Evolutionary conservation across 2,797 vertebrate species (phyloP).

Genomic region (Poecile montanus): DNA sequence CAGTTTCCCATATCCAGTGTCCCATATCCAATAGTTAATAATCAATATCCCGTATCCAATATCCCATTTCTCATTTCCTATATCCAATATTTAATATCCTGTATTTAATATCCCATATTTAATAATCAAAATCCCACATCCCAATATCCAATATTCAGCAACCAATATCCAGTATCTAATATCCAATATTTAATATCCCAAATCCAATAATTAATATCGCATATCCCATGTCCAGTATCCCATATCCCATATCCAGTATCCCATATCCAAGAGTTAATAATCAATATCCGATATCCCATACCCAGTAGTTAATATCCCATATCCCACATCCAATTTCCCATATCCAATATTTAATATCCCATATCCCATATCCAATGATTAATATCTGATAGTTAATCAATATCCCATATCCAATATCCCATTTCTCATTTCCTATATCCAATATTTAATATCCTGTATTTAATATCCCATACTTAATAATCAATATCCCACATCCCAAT

Average conservation of each 20-base stretch:
- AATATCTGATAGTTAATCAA: too few relatives aligned
- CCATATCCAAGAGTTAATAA: not conserved
- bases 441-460: too few relatives aligned
- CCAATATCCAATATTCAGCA: fast-evolving
- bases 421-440: too few relatives aligned
- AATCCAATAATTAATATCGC: not conserved
- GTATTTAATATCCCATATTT: too few relatives aligned
- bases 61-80: fast-evolving
- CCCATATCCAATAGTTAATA: fast-evolving
- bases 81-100: not conserved
- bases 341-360: too few relatives aligned
- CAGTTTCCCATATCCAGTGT: too few relatives aligned
- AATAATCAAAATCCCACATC: not conserved
- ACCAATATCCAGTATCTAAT: fast-evolving
- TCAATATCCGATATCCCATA: not conserved
- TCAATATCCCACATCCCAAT: fast-evolving
- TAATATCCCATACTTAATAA: not conserved
- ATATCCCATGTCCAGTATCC: too few relatives aligned
- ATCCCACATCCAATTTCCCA: too few relatives aligned
- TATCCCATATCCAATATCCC: not conserved
- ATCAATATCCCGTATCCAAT: fast-evolving
- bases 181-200: fast-evolving
- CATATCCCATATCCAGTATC: not conserved
- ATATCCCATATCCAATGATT: not conserved
- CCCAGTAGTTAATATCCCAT: not conserved